Base-by-base conservation (phyloP, 2,797 vertebrate genomes). In the Eutrigla gurnardus region DNA sequence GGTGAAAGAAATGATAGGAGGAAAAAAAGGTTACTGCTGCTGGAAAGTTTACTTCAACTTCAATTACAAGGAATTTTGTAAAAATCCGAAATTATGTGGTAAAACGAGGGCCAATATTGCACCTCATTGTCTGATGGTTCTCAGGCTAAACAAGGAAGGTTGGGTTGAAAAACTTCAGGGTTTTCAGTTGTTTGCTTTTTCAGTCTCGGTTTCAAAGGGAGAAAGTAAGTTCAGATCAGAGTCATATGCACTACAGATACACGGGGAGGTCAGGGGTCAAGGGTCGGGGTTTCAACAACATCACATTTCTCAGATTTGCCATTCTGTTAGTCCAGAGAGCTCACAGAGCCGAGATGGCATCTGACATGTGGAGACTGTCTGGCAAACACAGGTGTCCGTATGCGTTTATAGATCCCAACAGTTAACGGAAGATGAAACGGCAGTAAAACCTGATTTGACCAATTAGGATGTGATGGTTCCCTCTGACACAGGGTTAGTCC, bases 151-250 rank as follows among this genome's bases (percentile, higher is more conserved):
- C 65, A 69, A 37, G 50, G 12, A 55, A 43, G 65, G 59, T 82
- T 58, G 47, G 78, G 70, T 75, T 67, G 54, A 80, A 82, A 71
- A 86, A 75, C 10, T 14, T 69, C 17, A 76, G 50, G 35, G 67
- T 84, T 70, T 25, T 65, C 50, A 67, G 67, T 76, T 92, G 88
- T 92, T 92, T 93, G 84, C 85, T 93, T 92, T 91, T 89, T 89
- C 65, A 87, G 82, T 83, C 87, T 87, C 60, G 53, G 73, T 93
- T 93, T 93, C 89, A 94, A 92, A 93, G 89, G 81, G 84, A 89
- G 73, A 84, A 73, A 84, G 80, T 77, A 66, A 73, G 86, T 86
- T 86, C 83, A 89, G 86, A 86, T 86, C 86, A 54, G 81, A 90
- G 90, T 90, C 87, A 83, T 89, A 87, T 81, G 86, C 73, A 81